These are phyloP conservation scores for Ctenosaura bakeri DNA, from an alignment of 2,797 vertebrate genomes.

Conservation along the genomic window DNA sequence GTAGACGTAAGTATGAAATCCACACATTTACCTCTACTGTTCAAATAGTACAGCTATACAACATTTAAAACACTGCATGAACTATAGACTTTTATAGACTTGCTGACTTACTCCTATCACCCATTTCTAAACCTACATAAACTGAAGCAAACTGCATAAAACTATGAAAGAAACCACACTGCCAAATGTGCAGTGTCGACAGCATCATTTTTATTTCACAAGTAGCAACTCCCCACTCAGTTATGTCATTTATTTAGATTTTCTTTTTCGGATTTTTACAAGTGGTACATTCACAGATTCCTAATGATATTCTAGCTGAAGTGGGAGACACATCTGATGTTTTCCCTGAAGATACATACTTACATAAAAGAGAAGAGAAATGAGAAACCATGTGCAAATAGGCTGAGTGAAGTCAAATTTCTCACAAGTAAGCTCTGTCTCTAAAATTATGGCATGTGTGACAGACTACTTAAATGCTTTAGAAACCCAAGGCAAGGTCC, in stretches of 20 bases:
- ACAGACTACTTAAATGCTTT: constrained; percentile 28
- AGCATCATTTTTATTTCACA: neutral
- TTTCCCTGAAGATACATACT: neutral
- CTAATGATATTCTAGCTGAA: neutral
- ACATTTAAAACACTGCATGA: too few species aligned
- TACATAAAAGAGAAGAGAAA: constrained; percentile 18
- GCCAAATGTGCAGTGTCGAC: neutral
- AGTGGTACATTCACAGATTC: neutral
- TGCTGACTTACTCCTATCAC: neutral
- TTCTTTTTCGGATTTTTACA: neutral
- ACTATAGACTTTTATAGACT: too few species aligned
- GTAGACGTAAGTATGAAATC: neutral
- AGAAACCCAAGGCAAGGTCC: constrained; percentile 11
- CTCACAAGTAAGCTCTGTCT: neutral
- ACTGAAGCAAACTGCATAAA: neutral
- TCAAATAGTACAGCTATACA: too few species aligned
- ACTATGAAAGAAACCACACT: neutral
- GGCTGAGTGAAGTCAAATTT: constrained; percentile 24
- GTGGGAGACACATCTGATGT: neutral
- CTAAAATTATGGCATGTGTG: neutral
- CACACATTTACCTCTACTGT: too few species aligned
- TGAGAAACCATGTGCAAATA: neutral
- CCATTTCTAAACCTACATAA: neutral
- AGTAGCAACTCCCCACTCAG: neutral
- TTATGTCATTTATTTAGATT: neutral